Conservation (phyloP, 2,113 vertebrate genomes). For the Tilapia sparmanii region DNA sequence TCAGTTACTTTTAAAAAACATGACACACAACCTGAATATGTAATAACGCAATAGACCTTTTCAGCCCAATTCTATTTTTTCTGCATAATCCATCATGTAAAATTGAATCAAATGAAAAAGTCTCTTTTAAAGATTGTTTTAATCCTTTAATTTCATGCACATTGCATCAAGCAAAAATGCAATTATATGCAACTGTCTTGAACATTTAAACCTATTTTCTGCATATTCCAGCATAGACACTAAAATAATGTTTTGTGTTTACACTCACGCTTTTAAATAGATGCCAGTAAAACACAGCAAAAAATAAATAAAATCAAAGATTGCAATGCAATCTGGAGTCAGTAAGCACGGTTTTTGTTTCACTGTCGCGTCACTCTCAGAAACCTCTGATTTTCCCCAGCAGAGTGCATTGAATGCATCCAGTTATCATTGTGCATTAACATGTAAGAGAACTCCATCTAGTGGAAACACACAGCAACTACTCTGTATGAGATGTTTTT, state of each 20-base stretch:
- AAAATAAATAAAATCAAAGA: not conserved
- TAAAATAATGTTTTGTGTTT: not conserved
- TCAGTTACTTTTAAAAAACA: not conserved
- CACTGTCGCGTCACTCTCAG: not conserved
- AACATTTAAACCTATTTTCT: not conserved
- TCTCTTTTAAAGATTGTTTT: not conserved
- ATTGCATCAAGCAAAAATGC: not conserved
- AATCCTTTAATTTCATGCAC: not conserved
- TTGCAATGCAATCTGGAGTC: not conserved
- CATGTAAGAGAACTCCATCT: constrained; percentile 54
- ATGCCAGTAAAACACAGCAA: not conserved
- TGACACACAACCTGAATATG: not conserved
- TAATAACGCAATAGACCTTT: not conserved
- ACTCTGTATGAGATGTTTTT: not conserved
- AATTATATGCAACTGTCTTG: not conserved
- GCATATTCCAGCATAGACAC: not conserved
- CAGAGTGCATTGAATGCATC: not conserved
- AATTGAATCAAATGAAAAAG: not conserved
- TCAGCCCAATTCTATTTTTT: not conserved
- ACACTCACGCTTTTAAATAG: not conserved
- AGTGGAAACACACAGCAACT: constrained; percentile 36
- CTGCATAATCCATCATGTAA: not conserved
- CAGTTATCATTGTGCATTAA: not conserved
- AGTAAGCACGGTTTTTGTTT: not conserved
- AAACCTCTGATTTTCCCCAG: not conserved